Evolutionary conservation across 2,888 invertebrate genomes (phyloP), one percentile per base, ranked within the genome.

Genomic region (Galeopsomyia nigrocyanea): DNA sequence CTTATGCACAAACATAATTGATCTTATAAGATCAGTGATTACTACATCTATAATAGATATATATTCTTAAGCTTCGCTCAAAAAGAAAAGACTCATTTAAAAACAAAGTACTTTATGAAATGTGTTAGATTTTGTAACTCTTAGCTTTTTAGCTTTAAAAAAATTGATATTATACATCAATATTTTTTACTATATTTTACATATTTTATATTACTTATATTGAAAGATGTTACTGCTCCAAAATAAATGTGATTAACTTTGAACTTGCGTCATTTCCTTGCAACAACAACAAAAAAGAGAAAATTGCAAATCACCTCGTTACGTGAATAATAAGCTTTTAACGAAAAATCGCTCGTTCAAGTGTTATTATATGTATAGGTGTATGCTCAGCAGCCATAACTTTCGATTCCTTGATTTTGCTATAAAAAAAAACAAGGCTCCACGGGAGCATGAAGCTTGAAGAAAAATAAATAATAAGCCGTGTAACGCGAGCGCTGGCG

Each of bases 401-500:
- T 71, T 71, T 71, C 66, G 50, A 71, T 71, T 66, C 61, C 55
- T 50, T 16, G 13, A 21, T 50, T 61, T 22, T 46, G 10, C 39
- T 19, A 22, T 39, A 56, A 19, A 56, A 26, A 14, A 47, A 31
- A 56, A 26, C 26, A 47, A 31, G 6, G 31, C n/a, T 58, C 67
- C 39, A 16, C 31, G 21, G 21, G 19, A 75, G 71, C 71, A 62
- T 69, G 55, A 66, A 65, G 67, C 47, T 31, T 5, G 50, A 46
- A 49, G 60, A 60, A 64, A 69, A 63, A 72, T 72, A 71, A 74
- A 62, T 75, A 72, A 72, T 66, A 69, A 72, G 67, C 53, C 39
- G 6, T 31, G 16, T 14, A 39, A 49, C 50, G 51, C 55, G 53
- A 14, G 6, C 17, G 58, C 19, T 51, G 46, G 51, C 39, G 62